Percentiles rank a stretch among this genome's conserved stretches.
Evolutionary conservation across 2,797 vertebrate species (phyloP).

Genomic region (Alauda arvensis): DNA sequence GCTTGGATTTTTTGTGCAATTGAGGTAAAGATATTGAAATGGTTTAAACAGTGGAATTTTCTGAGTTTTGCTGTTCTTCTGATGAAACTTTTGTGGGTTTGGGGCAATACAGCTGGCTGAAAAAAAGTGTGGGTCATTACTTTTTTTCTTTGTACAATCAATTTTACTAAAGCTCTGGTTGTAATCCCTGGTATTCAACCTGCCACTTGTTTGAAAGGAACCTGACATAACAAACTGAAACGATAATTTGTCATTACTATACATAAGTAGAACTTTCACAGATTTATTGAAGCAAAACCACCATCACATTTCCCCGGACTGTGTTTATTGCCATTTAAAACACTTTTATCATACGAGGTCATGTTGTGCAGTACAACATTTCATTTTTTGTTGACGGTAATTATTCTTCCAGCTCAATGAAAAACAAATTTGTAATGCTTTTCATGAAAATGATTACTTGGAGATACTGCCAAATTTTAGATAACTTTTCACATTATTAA

Average conservation of each 20-base stretch:
- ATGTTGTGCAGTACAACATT: not conserved
- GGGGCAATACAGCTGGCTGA: not conserved
- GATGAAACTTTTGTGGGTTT: not conserved
- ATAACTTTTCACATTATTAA: not conserved
- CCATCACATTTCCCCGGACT: not conserved
- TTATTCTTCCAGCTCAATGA: not conserved
- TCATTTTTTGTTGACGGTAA: not conserved
- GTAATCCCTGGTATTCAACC: not conserved
- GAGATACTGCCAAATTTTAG: not conserved
- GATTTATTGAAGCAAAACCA: not conserved
- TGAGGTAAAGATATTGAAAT: not conserved
- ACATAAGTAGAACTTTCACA: not conserved
- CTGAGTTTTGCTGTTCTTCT: not conserved
- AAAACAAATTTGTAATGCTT: not conserved
- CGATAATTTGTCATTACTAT: not conserved
- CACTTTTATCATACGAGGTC: not conserved
- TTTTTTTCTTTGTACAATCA: not conserved
- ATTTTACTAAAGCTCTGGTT: not conserved
- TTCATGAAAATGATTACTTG: not conserved
- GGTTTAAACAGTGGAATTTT: not conserved
- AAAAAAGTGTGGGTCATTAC: not conserved
- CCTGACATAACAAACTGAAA: not conserved
- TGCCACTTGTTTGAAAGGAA: constrained; percentile 19
- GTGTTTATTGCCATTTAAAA: constrained; percentile 43
- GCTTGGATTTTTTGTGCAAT: not conserved